Evolutionary conservation across 2,797 vertebrate species (phyloP), one percentile per base, ranked within the genome.

Genomic region (Labroides dimidiatus): DNA sequence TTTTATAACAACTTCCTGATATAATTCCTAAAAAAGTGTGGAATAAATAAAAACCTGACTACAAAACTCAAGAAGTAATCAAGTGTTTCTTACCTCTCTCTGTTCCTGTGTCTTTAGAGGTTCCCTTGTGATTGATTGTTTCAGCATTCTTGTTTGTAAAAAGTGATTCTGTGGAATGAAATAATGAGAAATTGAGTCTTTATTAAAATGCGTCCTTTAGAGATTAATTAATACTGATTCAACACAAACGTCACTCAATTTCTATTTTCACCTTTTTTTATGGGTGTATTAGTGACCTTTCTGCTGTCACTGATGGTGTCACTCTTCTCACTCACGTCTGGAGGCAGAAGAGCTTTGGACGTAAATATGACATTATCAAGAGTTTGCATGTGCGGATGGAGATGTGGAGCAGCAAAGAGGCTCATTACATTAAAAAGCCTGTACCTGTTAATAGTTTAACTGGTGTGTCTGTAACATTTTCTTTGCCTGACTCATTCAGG

Each of bases 211-310:
- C 44, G 1, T 8, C 10, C 8, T 45, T 9, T 39, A 14, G 1
- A 39, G 2, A 2, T 23, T 0, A 52, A 21, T 13, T 16, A 12
- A 8, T n/a, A 20, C n/a, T 17, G 15, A 14, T 20, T 2, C 42
- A 39, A 23, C 1, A 30, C 3, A 20, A 56, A 43, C n/a, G n/a
- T n/a, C n/a, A n/a, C n/a, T n/a, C n/a, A n/a, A n/a, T n/a, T n/a
- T n/a, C n/a, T n/a, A n/a, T n/a, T n/a, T 48, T 65, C 49, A 87
- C 77, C 86, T 39, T 3, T 67, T 62, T 43, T 43, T 10, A 7
- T 17, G 2, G 36, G 3, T 19, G 42, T 17, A 2, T 60, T 13
- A n/a, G 48, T 61, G 11, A 56, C 37, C 21, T 33, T 24, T 51
- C 17, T 6, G 1, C 13, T 53, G 23, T 6, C 51, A 14, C 6